Conservation (phyloP, 1,140 invertebrate species). For the Musca vetustissima region DNA sequence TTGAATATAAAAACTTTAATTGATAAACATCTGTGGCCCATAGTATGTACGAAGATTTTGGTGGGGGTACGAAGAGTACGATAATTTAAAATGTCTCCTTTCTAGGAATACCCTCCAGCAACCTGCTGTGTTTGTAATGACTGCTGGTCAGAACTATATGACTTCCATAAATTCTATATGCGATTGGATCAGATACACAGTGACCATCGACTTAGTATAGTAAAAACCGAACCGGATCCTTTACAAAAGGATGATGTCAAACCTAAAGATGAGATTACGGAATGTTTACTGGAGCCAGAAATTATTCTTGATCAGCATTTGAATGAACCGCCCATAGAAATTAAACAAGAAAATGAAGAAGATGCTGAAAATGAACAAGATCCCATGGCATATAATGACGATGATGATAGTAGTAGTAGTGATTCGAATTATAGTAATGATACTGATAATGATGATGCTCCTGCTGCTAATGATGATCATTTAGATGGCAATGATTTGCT, state of each 20-base stretch:
- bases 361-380: not conserved
- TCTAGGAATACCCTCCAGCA: not conserved
- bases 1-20: not conserved
- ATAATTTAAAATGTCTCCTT: not conserved
- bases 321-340: no score
- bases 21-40: not conserved
- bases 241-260: not conserved
- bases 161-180: constrained; percentile 12
- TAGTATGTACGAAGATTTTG: not conserved
- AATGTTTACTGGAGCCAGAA: no score
- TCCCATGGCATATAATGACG: not conserved
- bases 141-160: not conserved
- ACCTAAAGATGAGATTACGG: not conserved
- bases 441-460: no score
- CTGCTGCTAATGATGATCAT: no score
- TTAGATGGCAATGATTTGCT: no score
- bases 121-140: not conserved
- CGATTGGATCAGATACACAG: not conserved
- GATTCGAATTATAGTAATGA: no score
- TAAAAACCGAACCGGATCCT: not conserved
- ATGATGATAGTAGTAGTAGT: no score
- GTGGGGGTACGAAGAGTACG: not conserved
- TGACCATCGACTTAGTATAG: not conserved
- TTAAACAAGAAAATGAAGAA: not conserved
- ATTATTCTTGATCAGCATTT: no score